Base-by-base conservation (phyloP, 1,140 invertebrate genomes). In the Sesamia nonagrioides region DNA sequence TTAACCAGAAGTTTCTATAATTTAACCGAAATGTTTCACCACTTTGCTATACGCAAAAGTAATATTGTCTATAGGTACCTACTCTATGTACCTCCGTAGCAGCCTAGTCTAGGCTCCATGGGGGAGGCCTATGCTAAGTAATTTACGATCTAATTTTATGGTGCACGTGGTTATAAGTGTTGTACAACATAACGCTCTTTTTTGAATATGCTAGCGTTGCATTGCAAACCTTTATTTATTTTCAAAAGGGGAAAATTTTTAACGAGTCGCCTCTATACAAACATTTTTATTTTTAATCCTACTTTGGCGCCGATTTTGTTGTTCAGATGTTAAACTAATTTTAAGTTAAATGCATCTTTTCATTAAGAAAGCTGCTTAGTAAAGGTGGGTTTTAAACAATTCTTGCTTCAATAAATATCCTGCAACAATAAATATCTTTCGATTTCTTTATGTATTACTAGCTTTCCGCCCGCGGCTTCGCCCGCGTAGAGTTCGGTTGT, bases 141-240 rank as follows among this genome's bases (percentile, higher is more conserved):
- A 63, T 63, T 40, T 63, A 63, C 33, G 60, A 40, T 8, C 60
- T 40, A 63, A 63, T 63, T 63, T 63, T 63, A 63, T 63, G 60
- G 60, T 63, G 35, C 35, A 17, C 60, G 60, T 40, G 60, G 35
- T 40, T 63, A 17, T 33, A 63, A 63, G n/a, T 63, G 60, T 9
- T 40, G 37, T n/a, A n/a, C 60, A 15, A 63, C 33, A 63, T 63
- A 63, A 63, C 60, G 33, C 60, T 40, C 35, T 63, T 63, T 63
- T 63, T 63, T 37, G 33, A 13, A 40, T 40, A 1, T 18, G 35
- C 9, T 40, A 40, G 35, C 40, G 7, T 40, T 63, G 60, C 35
- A 15, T 9, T 9, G 27, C 54, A 17, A 54, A 54, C 17, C 8
- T 52, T 56, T 21, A 56, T 56, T 18, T 56, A 21, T 21, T 27